Evolutionary conservation across 2,113 vertebrate genomes (phyloP).

Genomic region (Callipepla californica): DNA sequence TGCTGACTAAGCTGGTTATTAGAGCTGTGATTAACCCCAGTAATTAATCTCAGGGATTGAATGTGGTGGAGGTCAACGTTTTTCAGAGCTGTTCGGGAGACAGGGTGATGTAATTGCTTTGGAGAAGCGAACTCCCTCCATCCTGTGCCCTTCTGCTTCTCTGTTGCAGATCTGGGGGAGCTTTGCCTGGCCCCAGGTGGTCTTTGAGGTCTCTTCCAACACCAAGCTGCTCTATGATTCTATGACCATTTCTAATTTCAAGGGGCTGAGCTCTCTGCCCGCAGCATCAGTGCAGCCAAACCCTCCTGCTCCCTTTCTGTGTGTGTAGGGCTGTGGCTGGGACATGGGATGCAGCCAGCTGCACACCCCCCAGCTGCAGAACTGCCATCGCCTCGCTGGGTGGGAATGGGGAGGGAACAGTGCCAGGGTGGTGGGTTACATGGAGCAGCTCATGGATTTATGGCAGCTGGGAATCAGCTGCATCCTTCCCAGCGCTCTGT

Average conservation of each 20-base stretch:
- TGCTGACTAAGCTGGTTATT: neutral
- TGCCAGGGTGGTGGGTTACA: neutral
- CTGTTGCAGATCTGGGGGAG: neutral
- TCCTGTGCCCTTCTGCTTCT: neutral
- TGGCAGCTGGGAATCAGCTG: constrained; percentile 3
- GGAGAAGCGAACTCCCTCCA: neutral
- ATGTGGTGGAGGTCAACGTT: neutral
- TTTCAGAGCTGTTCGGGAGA: neutral
- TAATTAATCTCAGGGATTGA: neutral
- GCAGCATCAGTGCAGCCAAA: neutral
- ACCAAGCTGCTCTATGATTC: no score
- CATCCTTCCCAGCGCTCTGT: neutral
- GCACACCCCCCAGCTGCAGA: fast-evolving
- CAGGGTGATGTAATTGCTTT: neutral
- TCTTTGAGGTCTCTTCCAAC: neutral
- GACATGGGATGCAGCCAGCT: neutral
- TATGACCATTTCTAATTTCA: no score
- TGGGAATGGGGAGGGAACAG: neutral
- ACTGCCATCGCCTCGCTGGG: neutral
- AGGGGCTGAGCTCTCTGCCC: neutral
- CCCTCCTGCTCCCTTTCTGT: neutral
- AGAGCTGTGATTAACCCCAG: neutral
- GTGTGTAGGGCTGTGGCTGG: fast-evolving
- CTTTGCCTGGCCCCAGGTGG: neutral
- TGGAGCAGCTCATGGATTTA: neutral